phyloP scores from a whole-genome alignment of 2,888 invertebrate species.

The Antitype chi region DNA sequence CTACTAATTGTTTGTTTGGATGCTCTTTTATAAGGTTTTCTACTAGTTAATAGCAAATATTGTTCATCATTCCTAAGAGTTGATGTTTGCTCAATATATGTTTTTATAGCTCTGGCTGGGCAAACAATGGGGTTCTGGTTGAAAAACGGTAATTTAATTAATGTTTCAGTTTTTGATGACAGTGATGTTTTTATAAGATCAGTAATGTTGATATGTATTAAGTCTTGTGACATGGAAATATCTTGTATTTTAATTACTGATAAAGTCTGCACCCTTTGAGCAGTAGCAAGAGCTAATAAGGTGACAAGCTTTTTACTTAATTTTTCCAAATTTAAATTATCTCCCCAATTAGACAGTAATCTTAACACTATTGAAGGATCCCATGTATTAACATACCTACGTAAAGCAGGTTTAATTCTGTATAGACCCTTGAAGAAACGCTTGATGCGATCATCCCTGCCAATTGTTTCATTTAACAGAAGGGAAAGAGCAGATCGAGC shows the following conservation, averaged over 20 bases:
- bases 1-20: no score
- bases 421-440: no score
- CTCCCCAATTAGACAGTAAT: background rate
- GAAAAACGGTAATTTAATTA: background rate
- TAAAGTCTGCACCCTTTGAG: background rate
- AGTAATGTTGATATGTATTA: background rate
- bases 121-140: background rate
- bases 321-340: background rate
- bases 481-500: no score
- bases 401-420: background rate
- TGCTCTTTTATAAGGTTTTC: no score
- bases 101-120: slow-evolving; percentile 1
- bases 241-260: background rate
- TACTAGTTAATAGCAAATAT: no score
- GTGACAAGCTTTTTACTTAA: background rate
- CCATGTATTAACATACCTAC: background rate
- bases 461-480: no score
- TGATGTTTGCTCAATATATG: background rate
- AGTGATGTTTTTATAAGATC: background rate
- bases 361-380: background rate
- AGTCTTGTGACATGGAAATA: background rate
- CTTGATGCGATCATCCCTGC: no score
- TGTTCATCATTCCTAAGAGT: no score
- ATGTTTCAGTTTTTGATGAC: background rate
- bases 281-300: background rate